Conservation (phyloP, 2,888 invertebrate genomes). For the Micropterix aruncella region DNA sequence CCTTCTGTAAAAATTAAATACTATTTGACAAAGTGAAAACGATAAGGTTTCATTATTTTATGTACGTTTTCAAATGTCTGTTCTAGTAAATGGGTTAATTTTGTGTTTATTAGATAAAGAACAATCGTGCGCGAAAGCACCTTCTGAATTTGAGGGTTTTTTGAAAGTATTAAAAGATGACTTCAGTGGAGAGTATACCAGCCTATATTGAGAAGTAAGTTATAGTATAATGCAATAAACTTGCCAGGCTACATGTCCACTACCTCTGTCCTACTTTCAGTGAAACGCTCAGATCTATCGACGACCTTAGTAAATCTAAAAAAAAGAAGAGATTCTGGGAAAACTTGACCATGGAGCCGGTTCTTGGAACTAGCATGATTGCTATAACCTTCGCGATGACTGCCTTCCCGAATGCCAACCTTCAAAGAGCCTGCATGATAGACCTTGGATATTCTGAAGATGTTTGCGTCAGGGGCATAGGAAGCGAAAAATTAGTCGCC, state of each 20-base stretch:
- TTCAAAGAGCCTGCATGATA: constrained; percentile 3
- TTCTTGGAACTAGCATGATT: not conserved
- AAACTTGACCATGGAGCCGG: constrained; percentile 2
- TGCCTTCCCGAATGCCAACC: constrained; percentile 2
- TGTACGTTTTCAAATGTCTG: too few species aligned
- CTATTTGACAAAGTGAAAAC: too few species aligned
- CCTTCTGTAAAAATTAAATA: too few species aligned
- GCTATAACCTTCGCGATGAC: not conserved
- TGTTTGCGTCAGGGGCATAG: not conserved
- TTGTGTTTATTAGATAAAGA: too few species aligned
- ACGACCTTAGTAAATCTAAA: not conserved
- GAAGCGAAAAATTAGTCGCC: not conserved
- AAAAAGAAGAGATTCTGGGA: not conserved
- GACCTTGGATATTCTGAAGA: constrained; percentile 3
- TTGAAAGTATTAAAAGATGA: too few species aligned
- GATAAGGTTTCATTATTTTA: too few species aligned
- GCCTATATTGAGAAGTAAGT: not conserved
- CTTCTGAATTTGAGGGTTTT: too few species aligned
- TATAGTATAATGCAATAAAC: too few species aligned
- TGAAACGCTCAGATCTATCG: not conserved
- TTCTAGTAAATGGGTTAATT: too few species aligned
- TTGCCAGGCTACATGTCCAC: too few species aligned
- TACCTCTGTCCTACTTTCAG: too few species aligned
- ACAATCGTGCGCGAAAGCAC: too few species aligned
- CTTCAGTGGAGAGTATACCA: not conserved